A percentile compares a stretch with the other conserved stretches of the same genome.
Conservation (phyloP, 2,113 vertebrate species). For the Silurus glanis region DNA sequence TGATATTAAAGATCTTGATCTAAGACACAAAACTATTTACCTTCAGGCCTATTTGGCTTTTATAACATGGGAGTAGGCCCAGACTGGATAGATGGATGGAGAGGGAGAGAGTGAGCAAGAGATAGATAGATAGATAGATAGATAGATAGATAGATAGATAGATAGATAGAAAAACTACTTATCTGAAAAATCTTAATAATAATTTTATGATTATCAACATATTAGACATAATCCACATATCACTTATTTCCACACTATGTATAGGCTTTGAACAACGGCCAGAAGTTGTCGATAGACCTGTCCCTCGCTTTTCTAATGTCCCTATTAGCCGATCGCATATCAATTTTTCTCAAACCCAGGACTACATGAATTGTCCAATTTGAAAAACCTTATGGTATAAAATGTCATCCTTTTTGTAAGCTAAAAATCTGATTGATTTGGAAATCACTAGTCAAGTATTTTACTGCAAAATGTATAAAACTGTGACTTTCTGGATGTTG, state of each 20-base stretch:
- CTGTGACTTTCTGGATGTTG: not conserved
- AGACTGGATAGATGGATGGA: not conserved
- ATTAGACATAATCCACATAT: not conserved
- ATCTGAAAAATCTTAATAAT: no score
- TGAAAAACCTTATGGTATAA: not conserved
- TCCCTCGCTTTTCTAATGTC: not conserved
- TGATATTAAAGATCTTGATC: not conserved
- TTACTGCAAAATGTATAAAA: not conserved
- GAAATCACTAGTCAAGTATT: no score
- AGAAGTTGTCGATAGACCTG: conserved; percentile 5
- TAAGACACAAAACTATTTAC: not conserved
- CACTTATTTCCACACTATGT: not conserved
- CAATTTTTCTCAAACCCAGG: not conserved
- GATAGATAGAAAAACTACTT: no score
- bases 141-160: no score
- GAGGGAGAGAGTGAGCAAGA: no score
- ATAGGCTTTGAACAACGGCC: not conserved
- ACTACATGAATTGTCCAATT: not conserved
- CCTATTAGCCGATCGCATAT: not conserved
- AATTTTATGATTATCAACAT: no score
- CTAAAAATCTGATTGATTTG: not conserved
- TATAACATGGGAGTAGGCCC: not conserved
- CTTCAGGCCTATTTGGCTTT: not conserved
- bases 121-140: no score
- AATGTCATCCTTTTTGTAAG: not conserved